Evolutionary conservation across 2,888 invertebrate genomes (phyloP).

Genomic region (Coleophora deauratella): DNA sequence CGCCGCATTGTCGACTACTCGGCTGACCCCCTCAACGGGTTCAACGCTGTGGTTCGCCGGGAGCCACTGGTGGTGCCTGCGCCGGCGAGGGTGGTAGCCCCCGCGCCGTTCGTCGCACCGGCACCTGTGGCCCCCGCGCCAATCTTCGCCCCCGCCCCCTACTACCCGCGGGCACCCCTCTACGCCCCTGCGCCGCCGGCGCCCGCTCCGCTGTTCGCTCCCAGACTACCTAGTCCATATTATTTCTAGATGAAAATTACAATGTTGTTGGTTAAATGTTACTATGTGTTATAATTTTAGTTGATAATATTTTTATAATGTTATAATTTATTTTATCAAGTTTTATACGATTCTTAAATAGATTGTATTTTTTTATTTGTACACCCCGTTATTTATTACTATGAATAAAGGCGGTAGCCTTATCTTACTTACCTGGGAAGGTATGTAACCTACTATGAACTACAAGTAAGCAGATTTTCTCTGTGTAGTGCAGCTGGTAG

Average conservation of each 20-base stretch:
- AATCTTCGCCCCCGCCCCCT: constrained; percentile 35
- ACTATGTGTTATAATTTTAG: too few species aligned
- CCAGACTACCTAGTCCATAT: constrained; percentile 50
- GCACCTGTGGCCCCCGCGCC: constrained; percentile 57
- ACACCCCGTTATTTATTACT: constrained; percentile 1
- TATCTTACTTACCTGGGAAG: too few species aligned
- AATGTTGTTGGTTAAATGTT: constrained; percentile 44
- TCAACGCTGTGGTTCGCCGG: constrained; percentile 72
- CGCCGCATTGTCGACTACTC: constrained; percentile 72
- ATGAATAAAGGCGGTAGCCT: too few species aligned
- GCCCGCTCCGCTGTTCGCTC: constrained; percentile 34
- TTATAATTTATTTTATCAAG: constrained; percentile 34
- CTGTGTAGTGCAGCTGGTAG: too few species aligned
- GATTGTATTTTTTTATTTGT: constrained; percentile 1
- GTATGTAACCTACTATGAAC: too few species aligned
- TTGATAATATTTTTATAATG: constrained; percentile 2
- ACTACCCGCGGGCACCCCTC: constrained; percentile 30
- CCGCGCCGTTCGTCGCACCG: constrained; percentile 31
- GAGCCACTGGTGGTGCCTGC: constrained; percentile 54
- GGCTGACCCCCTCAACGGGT: constrained; percentile 71
- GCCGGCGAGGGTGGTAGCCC: constrained; percentile 33
- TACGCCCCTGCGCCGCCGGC: constrained; percentile 34
- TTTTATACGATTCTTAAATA: constrained; percentile 37
- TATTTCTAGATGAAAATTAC: constrained; percentile 64
- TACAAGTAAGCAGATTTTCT: too few species aligned